Evolutionary conservation across 2,797 vertebrate genomes (phyloP).

Genomic region (Galago senegalensis): DNA sequence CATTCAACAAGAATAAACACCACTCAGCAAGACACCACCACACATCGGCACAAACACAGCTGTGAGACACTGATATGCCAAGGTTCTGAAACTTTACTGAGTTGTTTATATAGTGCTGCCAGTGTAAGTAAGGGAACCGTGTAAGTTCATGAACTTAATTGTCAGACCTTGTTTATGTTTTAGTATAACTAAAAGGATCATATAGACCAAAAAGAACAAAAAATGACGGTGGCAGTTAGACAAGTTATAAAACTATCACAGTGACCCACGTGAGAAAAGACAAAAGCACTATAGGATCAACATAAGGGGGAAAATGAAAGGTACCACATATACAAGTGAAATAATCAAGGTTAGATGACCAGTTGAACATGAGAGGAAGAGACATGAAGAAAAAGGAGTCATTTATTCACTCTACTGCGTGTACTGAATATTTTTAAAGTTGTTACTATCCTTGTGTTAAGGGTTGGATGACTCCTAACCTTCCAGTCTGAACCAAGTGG

Average conservation of each 20-base stretch:
- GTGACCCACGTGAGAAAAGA: not conserved
- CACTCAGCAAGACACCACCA: too few relatives aligned
- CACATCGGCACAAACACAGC: too few relatives aligned
- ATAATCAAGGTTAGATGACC: not conserved
- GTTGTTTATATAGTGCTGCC: too few relatives aligned
- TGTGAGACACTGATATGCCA: too few relatives aligned
- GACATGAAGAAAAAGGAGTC: slow-evolving; percentile 21
- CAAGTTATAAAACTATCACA: not conserved
- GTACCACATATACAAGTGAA: not conserved
- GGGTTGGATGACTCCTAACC: not conserved
- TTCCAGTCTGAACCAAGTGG: not conserved
- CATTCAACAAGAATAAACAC: too few relatives aligned
- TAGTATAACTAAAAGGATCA: not conserved
- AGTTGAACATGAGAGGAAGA: not conserved
- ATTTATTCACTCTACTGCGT: not conserved
- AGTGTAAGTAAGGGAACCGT: too few relatives aligned
- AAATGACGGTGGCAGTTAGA: not conserved
- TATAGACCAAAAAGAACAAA: not conserved
- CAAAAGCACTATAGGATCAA: not conserved
- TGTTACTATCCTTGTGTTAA: not conserved
- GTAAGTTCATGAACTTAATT: too few relatives aligned
- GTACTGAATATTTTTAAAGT: not conserved
- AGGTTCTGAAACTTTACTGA: too few relatives aligned
- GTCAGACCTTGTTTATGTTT: not conserved
- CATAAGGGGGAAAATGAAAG: not conserved